Percentiles rank a stretch among this genome's conserved stretches.
Conservation (phyloP, 2,113 vertebrate species). For the Syngnathoides biaculeatus region DNA sequence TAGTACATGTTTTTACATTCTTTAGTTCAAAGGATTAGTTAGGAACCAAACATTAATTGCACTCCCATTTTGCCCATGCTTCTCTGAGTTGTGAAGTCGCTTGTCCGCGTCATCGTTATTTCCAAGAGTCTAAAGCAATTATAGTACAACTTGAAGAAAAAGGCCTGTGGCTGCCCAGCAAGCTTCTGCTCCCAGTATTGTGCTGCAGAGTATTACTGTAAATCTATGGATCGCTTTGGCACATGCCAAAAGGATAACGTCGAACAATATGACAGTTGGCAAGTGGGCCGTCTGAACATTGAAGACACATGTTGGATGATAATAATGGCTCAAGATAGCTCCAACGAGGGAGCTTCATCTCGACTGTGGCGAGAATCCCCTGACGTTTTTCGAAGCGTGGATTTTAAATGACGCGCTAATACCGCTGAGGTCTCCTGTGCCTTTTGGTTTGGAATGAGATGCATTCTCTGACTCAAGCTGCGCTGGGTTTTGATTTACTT, state of each 20-base stretch:
- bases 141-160: conserved; percentile 34
- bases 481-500: conserved; percentile 36
- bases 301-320: conserved; percentile 64
- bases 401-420: conserved; percentile 49
- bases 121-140: conserved; percentile 54
- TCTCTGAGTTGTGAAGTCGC: conserved; percentile 24
- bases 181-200: conserved; percentile 28
- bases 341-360: conserved; percentile 40
- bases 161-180: conserved; percentile 28
- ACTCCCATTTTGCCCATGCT: conserved; percentile 4
- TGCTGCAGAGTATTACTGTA: conserved; percentile 41
- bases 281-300: conserved; percentile 45
- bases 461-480: conserved; percentile 49
- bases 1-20: too few species aligned
- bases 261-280: conserved; percentile 56
- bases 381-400: conserved; percentile 46
- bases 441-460: conserved; percentile 47
- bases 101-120: conserved; percentile 43
- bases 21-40: background rate
- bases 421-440: conserved; percentile 28
- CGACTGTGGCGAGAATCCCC: conserved; percentile 37
- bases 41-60: background rate
- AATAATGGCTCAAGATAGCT: conserved; percentile 48
- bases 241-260: conserved; percentile 27
- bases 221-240: conserved; percentile 43